Conservation (phyloP, 2,888 invertebrate genomes). For the Meiosimyza decipiens region DNA sequence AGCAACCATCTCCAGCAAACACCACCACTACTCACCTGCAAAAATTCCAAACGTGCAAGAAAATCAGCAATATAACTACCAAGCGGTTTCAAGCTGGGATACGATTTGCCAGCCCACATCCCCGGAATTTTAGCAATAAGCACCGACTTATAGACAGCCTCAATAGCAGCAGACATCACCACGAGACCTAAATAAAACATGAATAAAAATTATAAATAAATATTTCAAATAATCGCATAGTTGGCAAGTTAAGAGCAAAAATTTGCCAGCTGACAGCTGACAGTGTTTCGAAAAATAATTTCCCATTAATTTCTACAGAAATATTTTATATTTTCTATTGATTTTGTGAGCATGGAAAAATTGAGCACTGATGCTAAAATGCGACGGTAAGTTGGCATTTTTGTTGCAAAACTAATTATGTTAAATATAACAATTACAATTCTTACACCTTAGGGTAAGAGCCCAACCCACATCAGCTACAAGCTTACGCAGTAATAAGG, state of each 20-base stretch:
- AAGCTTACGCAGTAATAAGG: constrained; percentile 43
- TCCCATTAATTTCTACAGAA: background rate
- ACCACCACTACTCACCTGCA: constrained; percentile 73
- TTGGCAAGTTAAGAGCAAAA: too few species aligned
- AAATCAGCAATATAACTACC: constrained; percentile 89
- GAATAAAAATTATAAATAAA: constrained; percentile 17
- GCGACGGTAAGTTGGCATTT: too few species aligned
- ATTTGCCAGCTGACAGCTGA: too few species aligned
- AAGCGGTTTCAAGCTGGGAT: constrained; percentile 91
- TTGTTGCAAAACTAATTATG: too few species aligned
- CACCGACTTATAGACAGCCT: constrained; percentile 86
- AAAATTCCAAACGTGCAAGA: constrained; percentile 82
- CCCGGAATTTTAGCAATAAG: constrained; percentile 84
- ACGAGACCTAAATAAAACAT: constrained; percentile 75
- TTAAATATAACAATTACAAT: too few species aligned
- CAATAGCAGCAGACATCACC: constrained; percentile 86
- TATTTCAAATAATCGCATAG: background rate
- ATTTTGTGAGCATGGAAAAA: too few species aligned
- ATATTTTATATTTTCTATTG: background rate
- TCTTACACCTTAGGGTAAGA: too few species aligned
- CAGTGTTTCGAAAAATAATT: too few species aligned
- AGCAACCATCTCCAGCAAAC: too few species aligned
- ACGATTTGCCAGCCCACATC: constrained; percentile 87
- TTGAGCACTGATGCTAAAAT: too few species aligned
- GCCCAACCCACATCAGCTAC: too few species aligned